Evolutionary conservation across 37 sponge, comb jelly and placozoan genomes (phyloP).

Genomic region (Axinella damicornis): DNA sequence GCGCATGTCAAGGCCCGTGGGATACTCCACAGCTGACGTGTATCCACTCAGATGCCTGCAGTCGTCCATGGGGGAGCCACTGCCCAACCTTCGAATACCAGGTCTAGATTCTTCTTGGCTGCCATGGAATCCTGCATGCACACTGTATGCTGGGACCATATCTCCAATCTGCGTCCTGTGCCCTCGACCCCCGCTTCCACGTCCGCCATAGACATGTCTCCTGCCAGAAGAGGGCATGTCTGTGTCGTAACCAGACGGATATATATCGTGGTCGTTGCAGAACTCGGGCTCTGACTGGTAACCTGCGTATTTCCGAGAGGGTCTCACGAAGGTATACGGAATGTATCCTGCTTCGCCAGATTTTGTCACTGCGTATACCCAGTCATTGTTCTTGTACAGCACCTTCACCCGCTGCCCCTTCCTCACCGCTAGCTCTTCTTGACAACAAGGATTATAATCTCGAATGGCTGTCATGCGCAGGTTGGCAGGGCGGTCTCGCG

Average conservation of each 20-base stretch:
- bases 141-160: slow-evolving; percentile 28
- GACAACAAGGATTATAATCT: slow-evolving; percentile 82
- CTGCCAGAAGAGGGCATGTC: slow-evolving; percentile 34
- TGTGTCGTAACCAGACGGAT: slow-evolving; percentile 79
- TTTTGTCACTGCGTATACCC: slow-evolving; percentile 85
- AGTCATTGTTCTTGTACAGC: slow-evolving; percentile 81
- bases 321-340: slow-evolving; percentile 73
- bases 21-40: slow-evolving; percentile 22
- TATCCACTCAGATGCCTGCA: slow-evolving; percentile 2
- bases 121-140: slow-evolving; percentile 45
- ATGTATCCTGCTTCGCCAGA: slow-evolving; percentile 73
- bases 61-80: neutral
- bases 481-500: slow-evolving; percentile 68
- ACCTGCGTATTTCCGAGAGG: slow-evolving; percentile 82
- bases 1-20: neutral
- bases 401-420: slow-evolving; percentile 83
- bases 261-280: slow-evolving; percentile 17
- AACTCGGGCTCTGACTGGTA: slow-evolving; percentile 77
- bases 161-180: slow-evolving; percentile 40
- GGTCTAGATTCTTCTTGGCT: slow-evolving; percentile 26
- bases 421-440: slow-evolving; percentile 76
- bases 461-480: slow-evolving; percentile 78
- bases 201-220: neutral
- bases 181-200: neutral
- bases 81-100: too few species aligned